phyloP scores from a whole-genome alignment of 2,797 vertebrate species.

The Babyrousa celebensis region DNA sequence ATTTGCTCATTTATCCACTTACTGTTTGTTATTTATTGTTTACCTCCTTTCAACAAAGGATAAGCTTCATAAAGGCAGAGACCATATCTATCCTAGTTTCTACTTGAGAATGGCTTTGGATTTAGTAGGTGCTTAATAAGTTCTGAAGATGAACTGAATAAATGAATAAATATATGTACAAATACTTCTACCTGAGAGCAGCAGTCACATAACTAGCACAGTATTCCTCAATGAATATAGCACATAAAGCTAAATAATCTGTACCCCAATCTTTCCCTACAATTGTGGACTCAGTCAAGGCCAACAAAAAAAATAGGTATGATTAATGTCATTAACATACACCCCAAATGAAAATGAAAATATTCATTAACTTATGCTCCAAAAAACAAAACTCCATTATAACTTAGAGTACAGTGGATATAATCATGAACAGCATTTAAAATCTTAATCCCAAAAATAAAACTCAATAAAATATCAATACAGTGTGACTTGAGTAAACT shows the following conservation, averaged over 20 bases:
- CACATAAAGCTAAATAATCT: not conserved
- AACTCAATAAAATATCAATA: not conserved
- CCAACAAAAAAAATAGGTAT: not conserved
- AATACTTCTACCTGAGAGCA: not conserved
- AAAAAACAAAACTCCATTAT: not conserved
- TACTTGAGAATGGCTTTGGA: not conserved
- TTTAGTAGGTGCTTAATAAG: not conserved
- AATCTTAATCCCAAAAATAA: not conserved
- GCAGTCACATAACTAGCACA: not conserved
- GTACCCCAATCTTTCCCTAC: not conserved
- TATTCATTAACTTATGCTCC: not conserved
- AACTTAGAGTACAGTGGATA: not conserved
- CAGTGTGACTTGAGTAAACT: not conserved
- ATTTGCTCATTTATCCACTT: not conserved
- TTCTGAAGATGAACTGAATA: slow-evolving; percentile 26
- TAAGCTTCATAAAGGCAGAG: not conserved
- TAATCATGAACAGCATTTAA: not conserved
- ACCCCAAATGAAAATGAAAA: not conserved
- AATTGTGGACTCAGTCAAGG: not conserved
- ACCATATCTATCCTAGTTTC: not conserved
- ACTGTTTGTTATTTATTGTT: not conserved
- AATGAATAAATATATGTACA: not conserved
- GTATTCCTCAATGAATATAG: not conserved
- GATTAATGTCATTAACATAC: not conserved
- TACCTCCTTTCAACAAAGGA: not conserved